phyloP scores from a whole-genome alignment of 2,888 invertebrate genomes.

The Scrobipalpa costella region DNA sequence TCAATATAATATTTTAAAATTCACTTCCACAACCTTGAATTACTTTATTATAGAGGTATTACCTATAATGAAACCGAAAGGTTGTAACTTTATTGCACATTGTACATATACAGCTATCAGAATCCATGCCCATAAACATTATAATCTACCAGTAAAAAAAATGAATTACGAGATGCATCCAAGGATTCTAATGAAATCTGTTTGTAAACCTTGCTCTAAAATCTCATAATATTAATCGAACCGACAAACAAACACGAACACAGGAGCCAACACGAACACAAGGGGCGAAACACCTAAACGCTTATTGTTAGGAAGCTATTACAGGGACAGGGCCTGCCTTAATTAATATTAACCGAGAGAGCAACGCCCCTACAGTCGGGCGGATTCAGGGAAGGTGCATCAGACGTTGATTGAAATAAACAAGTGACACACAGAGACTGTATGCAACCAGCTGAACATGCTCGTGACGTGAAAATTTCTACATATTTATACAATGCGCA shows the following conservation, averaged over 20 bases:
- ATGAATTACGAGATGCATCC: too few relatives aligned
- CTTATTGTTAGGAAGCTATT: constrained; percentile 53
- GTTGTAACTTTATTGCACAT: too few relatives aligned
- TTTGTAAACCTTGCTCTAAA: neutral
- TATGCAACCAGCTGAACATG: neutral
- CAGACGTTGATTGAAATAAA: constrained; percentile 72
- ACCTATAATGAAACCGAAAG: too few relatives aligned
- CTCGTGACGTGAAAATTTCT: too few relatives aligned
- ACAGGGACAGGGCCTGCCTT: constrained; percentile 52
- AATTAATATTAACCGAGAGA: constrained; percentile 66
- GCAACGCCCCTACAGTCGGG: constrained; percentile 64
- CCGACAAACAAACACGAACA: constrained; percentile 21
- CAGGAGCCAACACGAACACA: constrained; percentile 4
- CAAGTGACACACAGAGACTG: constrained; percentile 47
- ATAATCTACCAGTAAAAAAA: too few relatives aligned
- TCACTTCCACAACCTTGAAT: too few relatives aligned
- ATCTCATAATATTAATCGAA: constrained; percentile 23
- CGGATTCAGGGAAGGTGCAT: constrained; percentile 66
- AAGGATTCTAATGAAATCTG: neutral
- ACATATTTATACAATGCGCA: too few relatives aligned
- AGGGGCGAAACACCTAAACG: constrained; percentile 35
- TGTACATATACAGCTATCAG: too few relatives aligned
- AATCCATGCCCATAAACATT: too few relatives aligned
- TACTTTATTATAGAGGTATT: too few relatives aligned
- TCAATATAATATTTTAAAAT: too few relatives aligned